A percentile compares a stretch with the other conserved stretches of the same genome.
Evolutionary conservation across 1,140 invertebrate species (phyloP).

Genomic region (Zaprionus taronus): DNA sequence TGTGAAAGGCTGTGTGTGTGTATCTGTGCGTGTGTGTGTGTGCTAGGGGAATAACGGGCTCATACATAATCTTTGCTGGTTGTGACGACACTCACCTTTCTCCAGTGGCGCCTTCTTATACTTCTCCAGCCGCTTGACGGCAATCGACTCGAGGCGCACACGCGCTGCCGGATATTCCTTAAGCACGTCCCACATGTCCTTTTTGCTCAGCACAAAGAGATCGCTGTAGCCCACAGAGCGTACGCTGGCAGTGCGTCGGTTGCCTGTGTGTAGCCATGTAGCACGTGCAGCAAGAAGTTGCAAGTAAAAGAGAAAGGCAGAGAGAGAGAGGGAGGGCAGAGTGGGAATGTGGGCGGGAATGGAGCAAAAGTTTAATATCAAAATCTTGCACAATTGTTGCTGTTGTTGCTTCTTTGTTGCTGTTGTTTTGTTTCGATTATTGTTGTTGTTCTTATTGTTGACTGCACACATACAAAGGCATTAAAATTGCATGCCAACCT

Average conservation of each 20-base stretch:
- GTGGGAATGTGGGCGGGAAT: constrained; percentile 36
- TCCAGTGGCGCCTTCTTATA: constrained; percentile 96
- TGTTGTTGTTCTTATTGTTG: constrained; percentile 62
- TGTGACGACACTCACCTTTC: constrained; percentile 90
- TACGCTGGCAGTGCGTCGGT: constrained; percentile 97
- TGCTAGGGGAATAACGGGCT: not conserved
- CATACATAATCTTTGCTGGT: not conserved
- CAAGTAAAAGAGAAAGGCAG: constrained; percentile 25
- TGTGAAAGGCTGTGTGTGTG: not conserved
- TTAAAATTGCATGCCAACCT: constrained; percentile 76
- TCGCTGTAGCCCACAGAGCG: constrained; percentile 99
- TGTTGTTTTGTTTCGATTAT: constrained; percentile 32
- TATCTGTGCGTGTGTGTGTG: not conserved
- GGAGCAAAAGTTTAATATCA: constrained; percentile 71
- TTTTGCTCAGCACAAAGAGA: constrained; percentile 99
- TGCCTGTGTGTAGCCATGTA: constrained; percentile 87
- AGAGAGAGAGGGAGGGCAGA: constrained; percentile 17
- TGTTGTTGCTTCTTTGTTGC: constrained; percentile 34
- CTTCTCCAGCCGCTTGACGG: constrained; percentile 97
- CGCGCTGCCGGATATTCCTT: constrained; percentile 99
- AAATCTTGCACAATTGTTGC: constrained; percentile 49
- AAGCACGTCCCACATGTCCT: constrained; percentile 99
- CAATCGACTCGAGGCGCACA: constrained; percentile 98
- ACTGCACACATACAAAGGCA: constrained; percentile 63
- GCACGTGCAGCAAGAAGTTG: constrained; percentile 30